A percentile compares a stretch with the other conserved stretches of the same genome.
Evolutionary conservation across 2,797 vertebrate species (phyloP).

Genomic region (Holocentrus rufus): DNA sequence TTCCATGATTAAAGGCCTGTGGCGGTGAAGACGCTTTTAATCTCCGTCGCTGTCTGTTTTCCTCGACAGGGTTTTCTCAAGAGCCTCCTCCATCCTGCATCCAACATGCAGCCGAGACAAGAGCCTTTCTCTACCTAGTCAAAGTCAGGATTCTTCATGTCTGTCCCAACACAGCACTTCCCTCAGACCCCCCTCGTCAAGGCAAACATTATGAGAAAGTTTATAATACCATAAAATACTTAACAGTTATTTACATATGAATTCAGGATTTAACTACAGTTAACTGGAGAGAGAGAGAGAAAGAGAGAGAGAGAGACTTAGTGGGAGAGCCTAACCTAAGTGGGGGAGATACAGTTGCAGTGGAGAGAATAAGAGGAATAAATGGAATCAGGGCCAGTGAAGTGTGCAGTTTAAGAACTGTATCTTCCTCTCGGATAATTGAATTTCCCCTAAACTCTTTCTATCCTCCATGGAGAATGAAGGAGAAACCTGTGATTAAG

Average conservation of each 20-base stretch:
- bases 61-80: constrained; percentile 44
- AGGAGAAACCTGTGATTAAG: constrained; percentile 67
- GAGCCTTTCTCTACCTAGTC: constrained; percentile 47
- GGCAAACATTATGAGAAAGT: constrained; percentile 19
- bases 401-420: constrained; percentile 49
- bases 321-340: too few relatives aligned
- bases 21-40: constrained; percentile 58
- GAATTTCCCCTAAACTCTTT: constrained; percentile 59
- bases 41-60: constrained; percentile 54
- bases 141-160: neutral
- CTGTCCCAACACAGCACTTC: constrained; percentile 17
- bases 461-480: constrained; percentile 52
- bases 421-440: constrained; percentile 60
- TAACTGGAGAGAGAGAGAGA: neutral
- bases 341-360: neutral
- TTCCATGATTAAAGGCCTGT: constrained; percentile 64
- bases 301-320: neutral
- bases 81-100: constrained; percentile 35
- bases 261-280: neutral
- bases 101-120: constrained; percentile 50
- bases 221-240: constrained; percentile 23
- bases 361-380: constrained; percentile 28
- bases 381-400: constrained; percentile 36
- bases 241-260: constrained; percentile 12
- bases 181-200: constrained; percentile 32